Conservation (phyloP, 2,113 vertebrate genomes). For the Tenebrosternarchus preto region DNA sequence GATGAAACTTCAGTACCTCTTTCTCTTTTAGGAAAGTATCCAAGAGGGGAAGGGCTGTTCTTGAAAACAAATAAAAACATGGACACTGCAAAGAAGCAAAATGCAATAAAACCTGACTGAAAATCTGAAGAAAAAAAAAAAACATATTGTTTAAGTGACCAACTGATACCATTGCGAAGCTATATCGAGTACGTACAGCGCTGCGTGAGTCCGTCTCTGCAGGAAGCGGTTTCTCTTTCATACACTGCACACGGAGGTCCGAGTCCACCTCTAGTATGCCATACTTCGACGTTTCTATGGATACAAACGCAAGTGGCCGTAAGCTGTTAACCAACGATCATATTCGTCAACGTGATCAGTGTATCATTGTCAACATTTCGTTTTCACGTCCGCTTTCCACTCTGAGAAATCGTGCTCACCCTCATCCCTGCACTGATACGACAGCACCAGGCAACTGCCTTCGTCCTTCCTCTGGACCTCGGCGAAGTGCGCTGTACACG, state of each 20-base stretch:
- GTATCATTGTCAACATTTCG: too few relatives aligned
- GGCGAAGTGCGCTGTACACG: conserved; percentile 63
- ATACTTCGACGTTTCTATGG: conserved; percentile 75
- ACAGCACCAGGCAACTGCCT: conserved; percentile 71
- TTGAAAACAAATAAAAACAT: conserved; percentile 78
- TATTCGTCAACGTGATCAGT: not conserved
- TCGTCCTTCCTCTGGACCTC: conserved; percentile 58
- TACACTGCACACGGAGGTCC: conserved; percentile 60
- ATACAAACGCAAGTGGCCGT: not conserved
- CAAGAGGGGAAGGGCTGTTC: conserved; percentile 69
- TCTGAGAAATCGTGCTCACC: conserved; percentile 60
- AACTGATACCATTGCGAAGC: not conserved
- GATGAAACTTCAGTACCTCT: conserved; percentile 62
- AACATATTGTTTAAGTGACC: too few relatives aligned
- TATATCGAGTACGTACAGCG: conserved; percentile 67
- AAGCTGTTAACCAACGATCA: too few relatives aligned
- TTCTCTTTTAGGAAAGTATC: conserved; percentile 76
- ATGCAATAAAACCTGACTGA: not conserved
- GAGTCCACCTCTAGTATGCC: conserved; percentile 77
- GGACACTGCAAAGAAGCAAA: conserved; percentile 71
- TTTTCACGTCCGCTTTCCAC: too few relatives aligned
- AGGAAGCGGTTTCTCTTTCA: conserved; percentile 78
- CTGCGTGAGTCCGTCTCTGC: conserved; percentile 72
- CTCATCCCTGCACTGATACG: conserved; percentile 75
- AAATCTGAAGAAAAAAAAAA: too few relatives aligned